Base-by-base conservation (phyloP, 2,113 vertebrate species). In the Ictalurus furcatus region DNA sequence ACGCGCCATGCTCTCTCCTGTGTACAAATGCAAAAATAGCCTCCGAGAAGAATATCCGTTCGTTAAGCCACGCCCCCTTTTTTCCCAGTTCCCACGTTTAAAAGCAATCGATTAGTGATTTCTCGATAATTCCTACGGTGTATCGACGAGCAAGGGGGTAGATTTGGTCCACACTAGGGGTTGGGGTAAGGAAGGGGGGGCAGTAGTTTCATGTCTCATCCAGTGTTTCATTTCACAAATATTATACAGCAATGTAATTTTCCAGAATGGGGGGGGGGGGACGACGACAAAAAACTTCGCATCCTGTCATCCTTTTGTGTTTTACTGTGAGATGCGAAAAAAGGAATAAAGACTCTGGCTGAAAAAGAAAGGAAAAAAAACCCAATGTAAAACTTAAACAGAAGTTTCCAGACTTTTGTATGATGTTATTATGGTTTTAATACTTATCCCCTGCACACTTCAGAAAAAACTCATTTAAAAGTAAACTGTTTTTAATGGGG, bases 111-210 rank as follows among this genome's bases (percentile, higher is more conserved):
- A 14, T 19, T 28, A 2, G 56, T 16, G 19, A 84, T 28, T 63
- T 37, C 19, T n/a, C 63, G 13, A 5, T 61, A 23, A 56, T 87
- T 44, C 52, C 6, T 2, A 44, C 21, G 40, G 13, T 0, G 28
- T 65, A n/a, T n/a, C 58, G 71, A 69, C 59, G 19, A 63, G 65
- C 6, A 52, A n/a, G 40, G 61, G 63, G 8, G 63, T 23, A 63
- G 16, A 85, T 91, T 91, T 91, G 91, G 91, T 91, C 91, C 89
- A 74, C 80, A 58, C 88, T 87, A 86, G 13, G 28, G 59, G 44
- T 48, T 4, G 21, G 59, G 21, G 7, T 3, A 2, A 8, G 19
- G 0, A 8, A 3, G 59, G 58, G 58, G 25, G 59, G 71, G 69
- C 79, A 89, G 90, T 82, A 83, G 81, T 90, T 88, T 85, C 3